These are phyloP conservation scores for Pseudolycoriella hygida DNA, from an alignment of 2,888 invertebrate genomes.

Conservation along the genomic window DNA sequence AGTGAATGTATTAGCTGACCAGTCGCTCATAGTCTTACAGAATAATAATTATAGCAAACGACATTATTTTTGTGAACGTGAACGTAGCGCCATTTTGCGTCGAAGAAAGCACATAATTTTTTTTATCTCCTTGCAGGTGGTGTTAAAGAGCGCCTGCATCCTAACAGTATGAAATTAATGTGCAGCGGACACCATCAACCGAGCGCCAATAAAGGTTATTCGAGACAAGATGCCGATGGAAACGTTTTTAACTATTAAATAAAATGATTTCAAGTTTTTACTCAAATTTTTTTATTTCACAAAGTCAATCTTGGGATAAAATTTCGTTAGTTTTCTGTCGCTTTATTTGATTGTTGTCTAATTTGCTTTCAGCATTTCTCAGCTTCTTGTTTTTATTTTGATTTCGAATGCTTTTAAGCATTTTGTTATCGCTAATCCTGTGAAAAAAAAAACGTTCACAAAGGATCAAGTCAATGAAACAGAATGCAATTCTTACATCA, in stretches of 20 bases:
- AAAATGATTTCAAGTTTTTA: no score
- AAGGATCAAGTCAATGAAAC: conserved; percentile 4
- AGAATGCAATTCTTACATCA: conserved; percentile 40
- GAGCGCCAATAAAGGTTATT: conserved; percentile 65
- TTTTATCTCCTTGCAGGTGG: conserved; percentile 31
- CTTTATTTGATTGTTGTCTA: neutral
- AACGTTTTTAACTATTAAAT: conserved; percentile 48
- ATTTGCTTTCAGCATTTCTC: no score
- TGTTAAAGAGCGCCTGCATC: conserved; percentile 42
- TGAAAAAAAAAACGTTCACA: conserved; percentile 4
- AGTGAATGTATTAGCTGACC: no score
- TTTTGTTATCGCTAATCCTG: conserved; percentile 42
- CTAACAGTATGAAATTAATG: conserved; percentile 57
- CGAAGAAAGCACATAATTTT: neutral
- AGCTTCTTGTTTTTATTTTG: conserved; percentile 44
- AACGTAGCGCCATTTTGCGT: no score
- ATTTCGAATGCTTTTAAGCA: conserved; percentile 41
- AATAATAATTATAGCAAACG: neutral
- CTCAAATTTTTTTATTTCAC: no score
- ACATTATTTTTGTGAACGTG: no score
- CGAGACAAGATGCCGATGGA: conserved; percentile 58
- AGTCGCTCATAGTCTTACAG: neutral
- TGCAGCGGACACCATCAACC: conserved; percentile 67
- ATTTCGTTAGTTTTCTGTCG: neutral
- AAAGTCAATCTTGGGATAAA: no score